Conservation (phyloP, 2,888 invertebrate genomes). For the Melinaea marsaeus region DNA sequence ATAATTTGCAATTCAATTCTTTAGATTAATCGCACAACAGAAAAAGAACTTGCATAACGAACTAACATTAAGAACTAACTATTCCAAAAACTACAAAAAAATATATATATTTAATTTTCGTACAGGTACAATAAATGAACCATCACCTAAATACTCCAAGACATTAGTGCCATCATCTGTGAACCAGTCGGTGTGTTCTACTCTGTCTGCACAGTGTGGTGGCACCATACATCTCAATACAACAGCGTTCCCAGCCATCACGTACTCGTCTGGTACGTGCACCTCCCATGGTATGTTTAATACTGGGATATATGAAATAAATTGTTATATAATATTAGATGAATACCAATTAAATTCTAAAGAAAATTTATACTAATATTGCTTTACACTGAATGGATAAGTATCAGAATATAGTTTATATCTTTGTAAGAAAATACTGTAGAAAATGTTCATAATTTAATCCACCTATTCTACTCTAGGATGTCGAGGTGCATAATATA, state of each 20-base stretch:
- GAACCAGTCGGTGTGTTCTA: slow-evolving; percentile 93
- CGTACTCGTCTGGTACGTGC: slow-evolving; percentile 93
- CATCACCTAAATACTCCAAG: slow-evolving; percentile 60
- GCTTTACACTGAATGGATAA: too few species aligned
- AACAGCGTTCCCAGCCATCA: slow-evolving; percentile 93
- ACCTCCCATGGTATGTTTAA: slow-evolving; percentile 92
- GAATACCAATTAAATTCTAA: neutral
- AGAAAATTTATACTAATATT: too few species aligned
- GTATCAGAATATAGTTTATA: too few species aligned
- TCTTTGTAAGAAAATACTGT: too few species aligned
- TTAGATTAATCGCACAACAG: neutral
- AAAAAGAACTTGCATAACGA: too few species aligned
- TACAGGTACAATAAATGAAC: neutral
- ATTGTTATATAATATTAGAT: neutral
- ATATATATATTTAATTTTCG: too few species aligned
- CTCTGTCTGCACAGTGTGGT: slow-evolving; percentile 90
- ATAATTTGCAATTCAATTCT: slow-evolving; percentile 5
- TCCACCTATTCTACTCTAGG: too few species aligned
- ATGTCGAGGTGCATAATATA: too few species aligned
- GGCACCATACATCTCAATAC: slow-evolving; percentile 94
- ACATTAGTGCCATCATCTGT: slow-evolving; percentile 89
- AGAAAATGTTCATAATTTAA: too few species aligned
- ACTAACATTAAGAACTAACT: too few species aligned
- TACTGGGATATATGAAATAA: slow-evolving; percentile 67
- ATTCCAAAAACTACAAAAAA: too few species aligned